Base-by-base conservation (phyloP, 2,888 invertebrate species). In the Drosophila mettleri region DNA sequence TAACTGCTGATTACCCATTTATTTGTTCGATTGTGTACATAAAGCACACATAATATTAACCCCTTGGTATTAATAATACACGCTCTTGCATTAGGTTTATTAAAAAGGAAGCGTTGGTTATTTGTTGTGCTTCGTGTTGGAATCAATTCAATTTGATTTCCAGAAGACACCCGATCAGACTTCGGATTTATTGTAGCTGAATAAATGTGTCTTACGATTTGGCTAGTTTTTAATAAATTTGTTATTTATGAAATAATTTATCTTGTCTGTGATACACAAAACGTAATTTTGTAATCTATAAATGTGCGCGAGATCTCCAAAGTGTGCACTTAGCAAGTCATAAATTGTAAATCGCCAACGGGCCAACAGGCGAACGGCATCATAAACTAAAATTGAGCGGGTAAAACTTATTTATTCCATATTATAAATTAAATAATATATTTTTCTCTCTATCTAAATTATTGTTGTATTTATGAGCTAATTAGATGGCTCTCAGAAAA, bases 1-100 rank as follows among this genome's bases (percentile, higher is more conserved):
- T 79, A 60, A 59, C 69, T 57, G 69, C 74, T 79, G 74, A 82
- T 87, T 79, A 86, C 45, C 62, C 76, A 69, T 78, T 81, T 68
- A 79, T 86, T 85, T 85, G 71, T 61, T 60, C 49, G 53, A 29
- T 59, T 67, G 60, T 68, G 72, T 80, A 65, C 68, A n/a, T 24
- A 18, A 14, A 36, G 54, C 58, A 64, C 48, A 63, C 52, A 69
- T 51, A 85, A 53, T 65, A 82, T 85, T 82, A 83, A 16, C 60
- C 77, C 80, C 66, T 54, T 68, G 85, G 64, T 59, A 83, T 66
- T 72, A 62, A 73, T 75, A 34, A 54, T 63, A 43, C 38, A 27
- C 43, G 59, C 31, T 38, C 12, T 38, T 84, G 87, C 81, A 87
- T 82, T 82, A 82, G 69, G 57, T 70, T 67, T 81, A 82, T 82